Conservation (phyloP, 2,113 vertebrate species). For the Gymnogyps californianus region DNA sequence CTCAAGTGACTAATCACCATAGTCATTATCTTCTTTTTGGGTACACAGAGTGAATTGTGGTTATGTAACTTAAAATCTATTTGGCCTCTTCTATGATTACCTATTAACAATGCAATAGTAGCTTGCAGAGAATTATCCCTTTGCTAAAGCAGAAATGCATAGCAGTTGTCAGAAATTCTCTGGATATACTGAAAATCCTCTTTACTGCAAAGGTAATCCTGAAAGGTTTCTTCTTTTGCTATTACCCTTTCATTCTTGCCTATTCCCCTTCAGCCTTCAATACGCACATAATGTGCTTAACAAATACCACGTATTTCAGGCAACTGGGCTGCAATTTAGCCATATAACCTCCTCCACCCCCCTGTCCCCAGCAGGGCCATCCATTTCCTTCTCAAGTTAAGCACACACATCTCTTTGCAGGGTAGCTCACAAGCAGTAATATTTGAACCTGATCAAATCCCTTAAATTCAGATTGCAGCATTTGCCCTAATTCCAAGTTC, state of each 20-base stretch:
- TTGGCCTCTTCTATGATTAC: background rate
- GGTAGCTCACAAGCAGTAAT: background rate
- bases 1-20: background rate
- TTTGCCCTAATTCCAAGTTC: background rate
- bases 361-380: background rate
- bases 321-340: background rate
- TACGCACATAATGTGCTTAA: background rate
- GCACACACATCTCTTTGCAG: background rate
- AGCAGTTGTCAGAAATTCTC: background rate
- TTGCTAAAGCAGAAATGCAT: background rate
- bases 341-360: background rate
- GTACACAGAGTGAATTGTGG: background rate
- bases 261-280: background rate
- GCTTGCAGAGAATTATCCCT: background rate
- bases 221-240: background rate
- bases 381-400: background rate
- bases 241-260: background rate
- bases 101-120: background rate
- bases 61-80: conserved; percentile 26
- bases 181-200: background rate
- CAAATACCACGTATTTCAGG: background rate
- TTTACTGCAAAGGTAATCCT: background rate
- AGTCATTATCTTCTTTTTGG: background rate
- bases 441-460: background rate
- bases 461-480: background rate